Evolutionary conservation across 35 echinoderm and acorn worm species (phyloP), one percentile per base, ranked within the genome.

Genomic region (Heliocidaris tuberculata): DNA sequence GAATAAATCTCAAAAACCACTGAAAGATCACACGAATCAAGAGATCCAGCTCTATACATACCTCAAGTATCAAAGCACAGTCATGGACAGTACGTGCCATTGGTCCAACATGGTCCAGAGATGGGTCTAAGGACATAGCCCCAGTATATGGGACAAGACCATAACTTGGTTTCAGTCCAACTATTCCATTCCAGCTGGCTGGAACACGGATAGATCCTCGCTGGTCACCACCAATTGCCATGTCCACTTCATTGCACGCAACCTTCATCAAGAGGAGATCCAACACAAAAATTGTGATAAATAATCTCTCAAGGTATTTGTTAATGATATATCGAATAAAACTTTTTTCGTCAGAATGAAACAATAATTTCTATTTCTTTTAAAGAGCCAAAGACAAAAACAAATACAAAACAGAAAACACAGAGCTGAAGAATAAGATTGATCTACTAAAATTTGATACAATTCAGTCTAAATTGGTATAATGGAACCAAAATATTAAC

Each of bases 201-300:
- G 97, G 97, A n/a, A 97, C n/a, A 15, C 97, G 94, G 56, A 96
- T 65, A 13, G 97, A 97, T 13, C 97, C 95, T 47, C 95, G 94
- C 48, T 97, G 97, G 92, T 97, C 97, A n/a, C 97, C 95, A 50
- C 97, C 97, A 6, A 97, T 95, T 35, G 97, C 94, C 94, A 97
- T 95, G 94, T 97, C 95, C 21, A 97, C 95, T 85, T 97, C 97
- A 88, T 60, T 94, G 59, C 78, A 86, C 32, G 96, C 96, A 85
- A 97, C 95, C 96, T 97, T 21, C 19, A 48, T 13, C 5, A 15
- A 35, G 5, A 12, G 21, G n/a, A 89, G 31, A 89, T 42, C 0
- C 31, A 48, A 0, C 4, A 85, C 4, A 12, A 56, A 10, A 56
- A 2, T 15, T 13, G 0, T 56, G 10, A 56, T 2, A 1, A 56